Conservation (phyloP, 2,797 vertebrate genomes). For the Epinephelus coioides region DNA sequence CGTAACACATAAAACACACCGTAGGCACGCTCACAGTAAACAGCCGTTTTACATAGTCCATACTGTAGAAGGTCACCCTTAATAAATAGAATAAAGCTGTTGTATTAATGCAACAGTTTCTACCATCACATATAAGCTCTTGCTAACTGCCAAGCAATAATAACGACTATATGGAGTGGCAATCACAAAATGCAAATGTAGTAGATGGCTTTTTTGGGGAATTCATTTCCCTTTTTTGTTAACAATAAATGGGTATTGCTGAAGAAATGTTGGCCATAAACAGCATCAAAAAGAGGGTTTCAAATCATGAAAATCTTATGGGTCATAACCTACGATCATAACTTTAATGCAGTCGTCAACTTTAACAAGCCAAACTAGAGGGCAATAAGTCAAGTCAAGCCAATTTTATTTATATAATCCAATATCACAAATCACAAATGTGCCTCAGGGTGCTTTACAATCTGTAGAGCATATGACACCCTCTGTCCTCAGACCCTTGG, state of each 20-base stretch:
- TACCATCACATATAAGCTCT: background rate
- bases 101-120: background rate
- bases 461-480: no score
- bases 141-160: background rate
- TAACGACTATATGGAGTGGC: background rate
- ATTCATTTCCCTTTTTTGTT: background rate
- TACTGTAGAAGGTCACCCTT: background rate
- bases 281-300: background rate
- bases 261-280: background rate
- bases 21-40: background rate
- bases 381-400: background rate
- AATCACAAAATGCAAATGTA: background rate
- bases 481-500: no score
- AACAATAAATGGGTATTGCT: background rate
- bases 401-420: background rate
- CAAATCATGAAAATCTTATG: background rate
- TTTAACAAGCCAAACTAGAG: background rate
- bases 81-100: background rate
- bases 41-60: background rate
- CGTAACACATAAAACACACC: constrained; percentile 6
- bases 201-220: background rate
- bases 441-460: no score
- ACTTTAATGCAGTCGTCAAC: background rate
- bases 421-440: background rate
- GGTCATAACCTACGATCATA: background rate